Percentiles rank a stretch among this genome's conserved stretches.
Conservation (phyloP, 2,888 invertebrate genomes). For the Gastrophysa polygoni region DNA sequence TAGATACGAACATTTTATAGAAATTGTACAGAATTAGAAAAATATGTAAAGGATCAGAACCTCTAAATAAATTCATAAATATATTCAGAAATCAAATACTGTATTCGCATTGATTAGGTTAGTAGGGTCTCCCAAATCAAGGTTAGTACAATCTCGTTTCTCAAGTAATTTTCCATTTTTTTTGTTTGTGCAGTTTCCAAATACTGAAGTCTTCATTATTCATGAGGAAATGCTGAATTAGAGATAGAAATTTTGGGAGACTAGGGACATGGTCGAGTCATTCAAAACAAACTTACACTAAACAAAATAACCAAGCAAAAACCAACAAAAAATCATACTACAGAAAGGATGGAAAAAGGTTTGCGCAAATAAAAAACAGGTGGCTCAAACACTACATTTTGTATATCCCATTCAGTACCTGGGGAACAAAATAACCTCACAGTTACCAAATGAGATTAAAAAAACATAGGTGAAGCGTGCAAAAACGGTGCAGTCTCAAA, state of each 20-base stretch:
- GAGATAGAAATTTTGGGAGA: background rate
- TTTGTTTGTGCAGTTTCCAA: no score
- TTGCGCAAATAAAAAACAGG: conserved; percentile 39
- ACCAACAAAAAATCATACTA: background rate
- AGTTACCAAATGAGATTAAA: conserved; percentile 99
- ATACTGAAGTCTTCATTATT: no score
- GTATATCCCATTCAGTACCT: conserved; percentile 88
- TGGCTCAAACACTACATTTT: conserved; percentile 64
- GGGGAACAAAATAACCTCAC: conserved; percentile 78
- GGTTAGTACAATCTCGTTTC: no score
- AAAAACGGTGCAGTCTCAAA: conserved; percentile 37
- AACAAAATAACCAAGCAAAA: conserved; percentile 14
- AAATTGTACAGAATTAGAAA: no score
- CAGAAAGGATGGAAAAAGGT: background rate
- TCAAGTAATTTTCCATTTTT: no score
- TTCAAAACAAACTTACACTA: conserved; percentile 15
- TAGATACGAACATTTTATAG: no score
- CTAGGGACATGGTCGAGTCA: background rate
- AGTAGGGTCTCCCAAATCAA: no score
- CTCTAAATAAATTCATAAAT: no score
- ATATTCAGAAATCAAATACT: no score
- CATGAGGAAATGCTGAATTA: no score
- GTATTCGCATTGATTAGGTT: no score
- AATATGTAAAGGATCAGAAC: no score
- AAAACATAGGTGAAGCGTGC: conserved; percentile 64